Conservation (phyloP, 2,113 vertebrate species). For the Crotalus tigris region DNA sequence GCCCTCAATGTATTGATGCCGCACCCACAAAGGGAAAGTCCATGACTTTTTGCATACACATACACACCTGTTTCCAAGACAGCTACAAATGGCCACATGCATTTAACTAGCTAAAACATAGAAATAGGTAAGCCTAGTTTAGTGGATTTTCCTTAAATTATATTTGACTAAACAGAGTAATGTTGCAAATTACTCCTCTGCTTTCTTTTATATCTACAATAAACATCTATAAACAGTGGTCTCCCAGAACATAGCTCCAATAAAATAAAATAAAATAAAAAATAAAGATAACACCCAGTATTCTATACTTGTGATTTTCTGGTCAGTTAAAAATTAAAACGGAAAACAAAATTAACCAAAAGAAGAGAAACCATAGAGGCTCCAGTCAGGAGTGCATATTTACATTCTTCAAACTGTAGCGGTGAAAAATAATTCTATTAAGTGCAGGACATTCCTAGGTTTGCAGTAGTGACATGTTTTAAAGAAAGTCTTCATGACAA, state of each 20-base stretch:
- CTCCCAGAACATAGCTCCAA: slow-evolving; percentile 70
- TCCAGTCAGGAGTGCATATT: slow-evolving; percentile 87
- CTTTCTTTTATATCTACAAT: slow-evolving; percentile 91
- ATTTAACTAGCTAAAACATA: slow-evolving; percentile 82
- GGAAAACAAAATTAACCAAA: slow-evolving; percentile 73
- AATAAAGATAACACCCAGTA: slow-evolving; percentile 72
- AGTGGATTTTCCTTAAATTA: slow-evolving; percentile 95
- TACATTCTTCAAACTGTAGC: slow-evolving; percentile 99
- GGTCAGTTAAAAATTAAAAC: slow-evolving; percentile 78
- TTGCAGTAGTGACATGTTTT: slow-evolving; percentile 84
- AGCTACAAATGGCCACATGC: slow-evolving; percentile 77
- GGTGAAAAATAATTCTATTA: slow-evolving; percentile 94
- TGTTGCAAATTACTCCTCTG: slow-evolving; percentile 92
- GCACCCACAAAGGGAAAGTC: slow-evolving; percentile 17
- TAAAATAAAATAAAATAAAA: slow-evolving; percentile 70
- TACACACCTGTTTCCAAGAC: slow-evolving; percentile 73
- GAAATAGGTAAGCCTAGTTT: slow-evolving; percentile 80
- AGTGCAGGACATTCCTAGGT: slow-evolving; percentile 99
- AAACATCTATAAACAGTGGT: slow-evolving; percentile 86
- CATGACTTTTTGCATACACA: slow-evolving; percentile 68
- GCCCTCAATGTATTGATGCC: background rate
- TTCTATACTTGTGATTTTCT: slow-evolving; percentile 75
- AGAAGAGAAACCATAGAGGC: slow-evolving; percentile 82
- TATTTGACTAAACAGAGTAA: slow-evolving; percentile 94
- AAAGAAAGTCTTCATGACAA: slow-evolving; percentile 75